These are phyloP conservation scores for Hemitrygon akajei DNA, from an alignment of 2,797 vertebrate genomes.

Conservation along the genomic window DNA sequence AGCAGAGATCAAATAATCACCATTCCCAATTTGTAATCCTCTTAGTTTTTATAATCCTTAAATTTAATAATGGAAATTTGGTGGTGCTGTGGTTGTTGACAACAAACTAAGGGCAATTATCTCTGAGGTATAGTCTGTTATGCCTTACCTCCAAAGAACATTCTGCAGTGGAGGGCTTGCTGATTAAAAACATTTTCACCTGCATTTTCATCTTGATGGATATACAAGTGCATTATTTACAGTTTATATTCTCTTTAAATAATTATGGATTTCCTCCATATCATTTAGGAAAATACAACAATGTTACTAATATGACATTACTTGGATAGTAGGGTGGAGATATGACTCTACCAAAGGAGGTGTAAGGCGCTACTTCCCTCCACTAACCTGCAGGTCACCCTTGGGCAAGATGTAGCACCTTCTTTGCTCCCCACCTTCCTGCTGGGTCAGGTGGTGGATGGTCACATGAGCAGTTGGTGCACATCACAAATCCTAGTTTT, in stretches of 20 bases:
- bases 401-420: no score
- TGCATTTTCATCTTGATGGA: not conserved
- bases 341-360: no score
- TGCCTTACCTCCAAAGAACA: not conserved
- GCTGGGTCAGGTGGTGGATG: no score
- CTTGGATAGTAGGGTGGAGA: no score
- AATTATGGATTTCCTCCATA: not conserved
- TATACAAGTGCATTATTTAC: not conserved
- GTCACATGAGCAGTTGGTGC: no score
- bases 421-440: no score
- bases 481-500: no score
- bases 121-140: not conserved
- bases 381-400: no score
- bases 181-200: not conserved
- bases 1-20: not conserved
- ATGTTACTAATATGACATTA: not conserved
- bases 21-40: not conserved
- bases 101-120: not conserved
- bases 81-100: not conserved
- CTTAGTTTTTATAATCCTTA: not conserved
- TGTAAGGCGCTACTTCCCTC: no score
- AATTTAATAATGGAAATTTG: not conserved
- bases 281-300: not conserved
- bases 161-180: not conserved
- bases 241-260: not conserved